Base-by-base conservation (phyloP, 1,140 invertebrate species). In the Calephelis nemesis region DNA sequence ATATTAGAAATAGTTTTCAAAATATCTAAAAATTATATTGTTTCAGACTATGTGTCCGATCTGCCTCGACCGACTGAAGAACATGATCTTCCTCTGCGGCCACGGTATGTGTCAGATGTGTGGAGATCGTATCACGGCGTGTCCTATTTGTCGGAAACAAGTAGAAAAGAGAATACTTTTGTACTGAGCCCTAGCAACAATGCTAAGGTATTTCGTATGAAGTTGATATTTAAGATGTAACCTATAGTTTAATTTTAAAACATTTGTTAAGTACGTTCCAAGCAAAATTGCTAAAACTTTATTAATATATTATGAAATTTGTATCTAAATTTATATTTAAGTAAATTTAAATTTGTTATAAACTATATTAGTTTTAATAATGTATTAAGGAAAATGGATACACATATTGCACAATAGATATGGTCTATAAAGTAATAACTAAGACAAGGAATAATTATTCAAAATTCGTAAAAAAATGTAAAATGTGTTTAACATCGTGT, bases 91-190 rank as follows among this genome's bases (percentile, higher is more conserved):
- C 92, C 93, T 99, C 5, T 99, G 98, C 91, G 98, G 98, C 8
- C 98, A 99, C 92, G 98, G 98, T 64, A 97, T 98, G 40, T 99
- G 98, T 88, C 98, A 99, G 93, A 97, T 98, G 96, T 99, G 98
- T 92, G 98, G 98, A 11, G 98, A 99, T 93, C 95, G 97, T 74
- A 98, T 99, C 95, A 95, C 96, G 65, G 98, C 98, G 78, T 99
- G 98, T 89, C 98, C 98, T 7, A 99, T 99, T 79, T 99, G 98
- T 91, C 94, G 98, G 67, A 99, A 99, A 92, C 94, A 96, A 64
- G 97, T 99, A 15, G 98, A 99, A 87, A 98, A 98, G 87, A 94
- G 98, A 71, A 99, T 99, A 83, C 92, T 99, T 45, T 94, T 99
- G 4, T 99, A 99, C 85, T 96, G 90, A 72, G 12, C 11, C 52